Conservation (phyloP, 92 coral and sea anemone species). For the Phymanthus crucifer region DNA sequence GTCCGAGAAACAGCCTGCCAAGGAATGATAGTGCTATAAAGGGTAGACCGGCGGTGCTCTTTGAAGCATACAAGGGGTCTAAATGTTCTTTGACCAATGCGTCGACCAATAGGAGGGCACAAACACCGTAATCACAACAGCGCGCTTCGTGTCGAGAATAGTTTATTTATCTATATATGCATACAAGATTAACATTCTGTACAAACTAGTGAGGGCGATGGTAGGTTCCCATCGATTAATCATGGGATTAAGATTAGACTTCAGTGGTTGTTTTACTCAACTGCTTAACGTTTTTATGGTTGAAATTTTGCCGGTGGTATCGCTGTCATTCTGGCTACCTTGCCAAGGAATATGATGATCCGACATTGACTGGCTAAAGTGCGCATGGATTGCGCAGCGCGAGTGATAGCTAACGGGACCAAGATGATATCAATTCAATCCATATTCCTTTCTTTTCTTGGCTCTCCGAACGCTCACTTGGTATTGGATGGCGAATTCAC, state of each 20-base stretch:
- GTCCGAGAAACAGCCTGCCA: neutral
- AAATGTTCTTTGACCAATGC: neutral
- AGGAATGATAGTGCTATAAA: neutral
- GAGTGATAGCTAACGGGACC: too few relatives aligned
- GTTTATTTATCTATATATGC: neutral
- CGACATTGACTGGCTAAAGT: too few relatives aligned
- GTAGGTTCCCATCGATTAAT: neutral
- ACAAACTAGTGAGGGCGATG: neutral
- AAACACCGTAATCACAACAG: neutral
- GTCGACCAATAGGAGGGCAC: conserved; percentile 5
- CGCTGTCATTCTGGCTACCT: too few relatives aligned
- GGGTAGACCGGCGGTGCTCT: conserved; percentile 1
- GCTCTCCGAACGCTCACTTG: too few relatives aligned
- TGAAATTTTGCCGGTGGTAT: neutral
- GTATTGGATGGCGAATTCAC: too few relatives aligned
- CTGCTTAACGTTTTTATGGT: neutral
- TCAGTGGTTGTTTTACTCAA: neutral
- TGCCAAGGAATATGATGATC: too few relatives aligned
- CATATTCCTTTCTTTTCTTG: too few relatives aligned
- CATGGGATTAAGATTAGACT: neutral
- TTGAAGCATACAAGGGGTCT: conserved; percentile 8
- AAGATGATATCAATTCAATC: too few relatives aligned
- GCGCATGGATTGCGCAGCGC: too few relatives aligned
- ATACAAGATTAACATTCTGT: neutral
- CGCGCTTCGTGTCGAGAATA: neutral